phyloP scores from a whole-genome alignment of 1,140 invertebrate genomes.

The Leptoteleia sp. region DNA sequence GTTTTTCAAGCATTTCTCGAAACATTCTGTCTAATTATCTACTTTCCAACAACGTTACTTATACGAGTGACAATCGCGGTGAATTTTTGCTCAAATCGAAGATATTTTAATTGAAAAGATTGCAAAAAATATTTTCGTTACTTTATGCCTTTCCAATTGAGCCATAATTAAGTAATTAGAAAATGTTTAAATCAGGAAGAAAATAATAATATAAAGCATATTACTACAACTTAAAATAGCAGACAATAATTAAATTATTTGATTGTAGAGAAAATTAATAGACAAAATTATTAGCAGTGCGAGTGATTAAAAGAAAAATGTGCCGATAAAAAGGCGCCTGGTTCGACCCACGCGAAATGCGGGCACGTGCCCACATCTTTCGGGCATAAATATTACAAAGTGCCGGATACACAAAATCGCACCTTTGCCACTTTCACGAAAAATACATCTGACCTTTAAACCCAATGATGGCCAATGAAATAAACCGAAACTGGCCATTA shows the following conservation, averaged over 20 bases:
- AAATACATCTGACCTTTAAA: slow-evolving; percentile 12
- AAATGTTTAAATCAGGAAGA: too few relatives aligned
- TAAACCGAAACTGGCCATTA: slow-evolving; percentile 6
- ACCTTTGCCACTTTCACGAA: slow-evolving; percentile 10
- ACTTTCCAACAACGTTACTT: slow-evolving; percentile 59
- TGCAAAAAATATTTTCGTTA: too few relatives aligned
- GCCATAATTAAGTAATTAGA: too few relatives aligned
- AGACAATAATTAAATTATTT: too few relatives aligned
- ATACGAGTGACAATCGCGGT: slow-evolving; percentile 30
- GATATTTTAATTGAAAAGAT: background rate
- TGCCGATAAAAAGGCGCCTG: background rate
- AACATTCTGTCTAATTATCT: slow-evolving; percentile 57
- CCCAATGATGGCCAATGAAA: slow-evolving; percentile 1
- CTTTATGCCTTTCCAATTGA: too few relatives aligned
- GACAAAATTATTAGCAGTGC: too few relatives aligned
- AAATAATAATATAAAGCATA: too few relatives aligned
- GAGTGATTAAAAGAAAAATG: too few relatives aligned
- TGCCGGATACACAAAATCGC: background rate
- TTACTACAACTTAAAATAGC: too few relatives aligned
- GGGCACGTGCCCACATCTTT: slow-evolving; percentile 9
- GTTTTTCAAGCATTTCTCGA: slow-evolving; percentile 59
- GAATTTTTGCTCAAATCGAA: slow-evolving; percentile 4
- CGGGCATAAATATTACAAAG: background rate
- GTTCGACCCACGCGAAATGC: background rate
- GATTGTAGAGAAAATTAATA: too few relatives aligned